Base-by-base conservation (phyloP, 2,113 vertebrate species). In the Zosterops lateralis region DNA sequence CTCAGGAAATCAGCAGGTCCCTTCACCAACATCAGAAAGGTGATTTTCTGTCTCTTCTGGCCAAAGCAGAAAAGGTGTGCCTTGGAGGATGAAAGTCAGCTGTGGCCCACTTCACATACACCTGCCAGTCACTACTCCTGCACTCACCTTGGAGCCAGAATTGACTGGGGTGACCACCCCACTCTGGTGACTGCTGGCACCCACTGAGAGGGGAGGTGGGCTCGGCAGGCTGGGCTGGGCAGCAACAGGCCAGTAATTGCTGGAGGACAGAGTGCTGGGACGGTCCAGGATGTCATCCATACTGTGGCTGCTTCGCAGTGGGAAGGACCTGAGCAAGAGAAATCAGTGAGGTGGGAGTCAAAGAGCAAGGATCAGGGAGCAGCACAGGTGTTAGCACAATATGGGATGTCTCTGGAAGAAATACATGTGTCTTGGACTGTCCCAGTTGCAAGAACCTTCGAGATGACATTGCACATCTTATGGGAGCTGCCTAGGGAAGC, bases 201-300 rank as follows among this genome's bases (percentile, higher is more conserved):
- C 65, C 87, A 61, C 20, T 0, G 71, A 56, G 26, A 84, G 72
- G 57, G 75, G 74, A 71, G 95, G 72, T n/a, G 95, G 70, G 68
- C 50, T 97, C 0, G 93, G 94, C 40, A 94, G 19, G 2, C 96
- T 97, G 18, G 98, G 95, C 18, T 95, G 97, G 76, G 98, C 74
- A 16, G 97, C 90, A 2, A 93, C 95, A 18, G 94, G 96, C 97
- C 93, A 76, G 68, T 96, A 96, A 45, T 40, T 93, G 75, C 93
- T 89, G 0, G 92, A 62, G 96, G 98, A 58, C 0, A 48, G 75
- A 32, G 90, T 44, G 26, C 96, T 93, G 0, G 95, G 94, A n/a
- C 31, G 96, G 45, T 98, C 98, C 89, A 99, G 94, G 72, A 99
- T 98, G 95, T 99, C 98, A 90, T 98, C 98, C 74, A 98, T 97